A percentile compares a stretch with the other conserved stretches of the same genome.
Evolutionary conservation across 1,140 invertebrate species (phyloP).

Genomic region (Scaptomyza graminum): DNA sequence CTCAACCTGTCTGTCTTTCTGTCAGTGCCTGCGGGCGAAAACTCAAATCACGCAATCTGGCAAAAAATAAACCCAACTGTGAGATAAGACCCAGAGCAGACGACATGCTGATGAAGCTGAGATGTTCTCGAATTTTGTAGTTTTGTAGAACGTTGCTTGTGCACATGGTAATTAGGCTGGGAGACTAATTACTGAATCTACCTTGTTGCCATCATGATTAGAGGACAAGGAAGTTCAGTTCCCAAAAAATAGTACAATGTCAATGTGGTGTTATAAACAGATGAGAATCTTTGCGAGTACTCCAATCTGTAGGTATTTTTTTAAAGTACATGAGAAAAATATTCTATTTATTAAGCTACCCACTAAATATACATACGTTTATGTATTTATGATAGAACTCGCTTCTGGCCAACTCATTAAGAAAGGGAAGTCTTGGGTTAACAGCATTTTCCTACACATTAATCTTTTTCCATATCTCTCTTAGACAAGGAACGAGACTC

Average conservation of each 20-base stretch:
- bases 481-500: constrained; percentile 1
- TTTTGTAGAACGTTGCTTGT: constrained; percentile 58
- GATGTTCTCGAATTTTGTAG: constrained; percentile 21
- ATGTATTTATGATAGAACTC: background rate
- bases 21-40: constrained; percentile 6
- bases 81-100: constrained; percentile 33
- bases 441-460: constrained; percentile 9
- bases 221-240: constrained; percentile 35
- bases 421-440: constrained; percentile 5
- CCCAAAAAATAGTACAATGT: constrained; percentile 51
- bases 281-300: background rate
- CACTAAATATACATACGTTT: too few species aligned
- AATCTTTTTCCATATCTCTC: background rate
- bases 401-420: background rate
- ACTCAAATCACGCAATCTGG: constrained; percentile 42
- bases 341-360: too few species aligned
- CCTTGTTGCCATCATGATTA: constrained; percentile 21
- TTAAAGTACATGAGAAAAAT: too few species aligned
- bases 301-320: background rate
- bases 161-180: constrained; percentile 67
- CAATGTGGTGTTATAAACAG: constrained; percentile 30
- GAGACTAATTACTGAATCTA: constrained; percentile 66
- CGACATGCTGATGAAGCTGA: constrained; percentile 56
- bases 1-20: background rate
- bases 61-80: background rate